phyloP scores from a whole-genome alignment of 2,888 invertebrate genomes.

The Yponomeuta sedellus region DNA sequence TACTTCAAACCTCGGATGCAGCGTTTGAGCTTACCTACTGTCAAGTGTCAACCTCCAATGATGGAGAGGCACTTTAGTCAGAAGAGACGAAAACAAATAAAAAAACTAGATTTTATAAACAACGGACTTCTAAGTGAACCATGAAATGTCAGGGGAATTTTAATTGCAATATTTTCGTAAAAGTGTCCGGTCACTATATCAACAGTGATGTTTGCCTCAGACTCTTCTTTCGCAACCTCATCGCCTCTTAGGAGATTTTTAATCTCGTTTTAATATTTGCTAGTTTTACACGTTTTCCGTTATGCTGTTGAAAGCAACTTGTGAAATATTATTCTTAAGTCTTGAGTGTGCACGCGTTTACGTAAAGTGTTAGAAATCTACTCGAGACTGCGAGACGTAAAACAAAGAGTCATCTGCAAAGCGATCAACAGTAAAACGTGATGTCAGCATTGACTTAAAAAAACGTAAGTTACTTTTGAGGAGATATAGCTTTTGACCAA shows the following conservation, averaged over 20 bases:
- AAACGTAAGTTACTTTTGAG: neutral
- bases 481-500: neutral
- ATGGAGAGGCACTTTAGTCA: too few relatives aligned
- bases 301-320: conserved; percentile 14
- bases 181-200: conserved; percentile 15
- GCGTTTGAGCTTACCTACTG: too few relatives aligned
- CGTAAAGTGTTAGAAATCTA: conserved; percentile 3
- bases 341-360: neutral
- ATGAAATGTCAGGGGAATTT: too few relatives aligned
- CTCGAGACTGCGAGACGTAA: neutral
- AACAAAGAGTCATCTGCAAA: conserved; percentile 3
- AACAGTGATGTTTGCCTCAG: conserved; percentile 6
- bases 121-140: too few relatives aligned
- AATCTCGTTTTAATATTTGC: conserved; percentile 21
- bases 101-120: too few relatives aligned
- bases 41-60: too few relatives aligned
- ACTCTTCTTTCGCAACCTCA: conserved; percentile 23
- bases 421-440: neutral
- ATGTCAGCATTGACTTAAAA: neutral
- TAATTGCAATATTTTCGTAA: conserved; percentile 5
- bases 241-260: conserved; percentile 20
- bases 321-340: neutral
- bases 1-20: too few relatives aligned
- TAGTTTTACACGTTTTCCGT: conserved; percentile 24
- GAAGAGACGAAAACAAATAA: too few relatives aligned